phyloP scores from a whole-genome alignment of 2,797 vertebrate genomes.

The Chromobotia macracanthus region DNA sequence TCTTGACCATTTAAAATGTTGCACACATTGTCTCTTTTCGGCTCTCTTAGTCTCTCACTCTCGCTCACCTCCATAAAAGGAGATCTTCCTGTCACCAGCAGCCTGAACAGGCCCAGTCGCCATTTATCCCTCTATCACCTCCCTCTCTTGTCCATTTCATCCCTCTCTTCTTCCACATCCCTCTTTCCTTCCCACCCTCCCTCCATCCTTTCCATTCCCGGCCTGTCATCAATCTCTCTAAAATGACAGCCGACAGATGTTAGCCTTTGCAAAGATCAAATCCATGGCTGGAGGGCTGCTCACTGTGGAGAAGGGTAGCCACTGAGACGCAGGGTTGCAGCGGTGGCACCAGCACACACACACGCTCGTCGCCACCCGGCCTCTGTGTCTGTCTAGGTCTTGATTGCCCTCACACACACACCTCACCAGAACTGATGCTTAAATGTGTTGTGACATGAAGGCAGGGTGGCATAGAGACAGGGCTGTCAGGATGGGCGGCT shows the following conservation, averaged over 20 bases:
- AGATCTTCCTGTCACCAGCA: conserved; percentile 51
- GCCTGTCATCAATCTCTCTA: conserved; percentile 97
- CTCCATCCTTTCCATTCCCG: conserved; percentile 74
- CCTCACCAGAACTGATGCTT: conserved; percentile 59
- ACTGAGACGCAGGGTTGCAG: conserved; percentile 70
- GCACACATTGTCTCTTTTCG: conserved; percentile 1
- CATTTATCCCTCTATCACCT: conserved; percentile 38
- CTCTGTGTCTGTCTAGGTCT: conserved; percentile 28
- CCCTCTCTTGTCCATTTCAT: conserved; percentile 55
- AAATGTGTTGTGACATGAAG: conserved; percentile 82
- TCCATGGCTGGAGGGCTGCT: conserved; percentile 91
- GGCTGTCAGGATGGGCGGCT: conserved; percentile 53
- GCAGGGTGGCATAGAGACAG: conserved; percentile 49
- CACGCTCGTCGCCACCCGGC: conserved; percentile 20
- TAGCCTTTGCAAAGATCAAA: conserved; percentile 99
- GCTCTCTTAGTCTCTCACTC: background rate
- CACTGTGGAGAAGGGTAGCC: conserved; percentile 77
- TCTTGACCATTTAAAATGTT: background rate
- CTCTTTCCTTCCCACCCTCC: conserved; percentile 48
- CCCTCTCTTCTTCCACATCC: conserved; percentile 64
- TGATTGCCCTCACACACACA: conserved; percentile 26
- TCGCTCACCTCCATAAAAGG: conserved; percentile 61
- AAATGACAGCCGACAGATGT: conserved; percentile 99
- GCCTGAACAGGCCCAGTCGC: conserved; percentile 41
- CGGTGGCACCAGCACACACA: conserved; percentile 46